Evolutionary conservation across 2,113 vertebrate genomes (phyloP).

Genomic region (Engraulis encrasicolus): DNA sequence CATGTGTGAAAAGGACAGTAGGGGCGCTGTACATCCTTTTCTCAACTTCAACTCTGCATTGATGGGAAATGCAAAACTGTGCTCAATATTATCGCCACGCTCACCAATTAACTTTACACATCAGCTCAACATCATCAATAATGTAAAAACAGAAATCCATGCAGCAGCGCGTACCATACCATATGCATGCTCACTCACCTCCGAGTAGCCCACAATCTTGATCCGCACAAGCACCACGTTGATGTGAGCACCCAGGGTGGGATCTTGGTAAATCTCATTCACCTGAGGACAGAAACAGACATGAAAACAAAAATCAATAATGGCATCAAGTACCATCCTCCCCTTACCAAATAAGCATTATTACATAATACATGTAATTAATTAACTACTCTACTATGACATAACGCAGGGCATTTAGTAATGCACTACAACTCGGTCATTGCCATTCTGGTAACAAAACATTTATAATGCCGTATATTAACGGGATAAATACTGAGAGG

Average conservation of each 20-base stretch:
- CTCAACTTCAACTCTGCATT: background rate
- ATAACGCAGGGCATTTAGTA: no score
- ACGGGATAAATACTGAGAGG: no score
- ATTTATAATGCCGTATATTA: no score
- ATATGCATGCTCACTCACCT: conserved; percentile 80
- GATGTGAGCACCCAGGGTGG: conserved; percentile 90
- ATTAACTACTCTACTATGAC: no score
- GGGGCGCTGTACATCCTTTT: background rate
- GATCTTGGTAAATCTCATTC: conserved; percentile 95
- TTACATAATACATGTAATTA: conserved; percentile 12
- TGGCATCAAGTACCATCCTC: background rate
- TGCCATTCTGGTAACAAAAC: no score
- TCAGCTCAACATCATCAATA: conserved; percentile 10
- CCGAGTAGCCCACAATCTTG: conserved; percentile 87
- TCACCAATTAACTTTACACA: background rate
- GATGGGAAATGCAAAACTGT: background rate
- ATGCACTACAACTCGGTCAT: no score
- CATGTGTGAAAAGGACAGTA: background rate
- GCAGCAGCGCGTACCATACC: background rate
- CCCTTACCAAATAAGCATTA: no score
- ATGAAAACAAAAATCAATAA: conserved; percentile 10
- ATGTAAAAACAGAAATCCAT: background rate
- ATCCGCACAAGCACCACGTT: conserved; percentile 93
- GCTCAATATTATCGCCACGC: background rate
- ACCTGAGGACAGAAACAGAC: conserved; percentile 74